Evolutionary conservation across 1,140 invertebrate genomes (phyloP), one percentile per base, ranked within the genome.

Genomic region (Saccostrea cuccullata): DNA sequence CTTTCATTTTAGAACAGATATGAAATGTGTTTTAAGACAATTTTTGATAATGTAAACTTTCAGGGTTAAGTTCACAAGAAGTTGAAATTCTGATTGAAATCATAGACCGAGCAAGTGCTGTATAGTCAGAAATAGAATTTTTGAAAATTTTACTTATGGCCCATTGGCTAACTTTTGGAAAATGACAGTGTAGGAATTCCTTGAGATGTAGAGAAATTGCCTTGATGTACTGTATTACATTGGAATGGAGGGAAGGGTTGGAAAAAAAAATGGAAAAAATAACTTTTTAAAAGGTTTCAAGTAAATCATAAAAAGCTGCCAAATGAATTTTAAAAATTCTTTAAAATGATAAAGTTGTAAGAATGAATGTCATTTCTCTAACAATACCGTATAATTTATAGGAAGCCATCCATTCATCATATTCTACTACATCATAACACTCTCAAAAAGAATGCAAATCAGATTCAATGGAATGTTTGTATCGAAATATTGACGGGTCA

Each of bases 1-100:
- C 70, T 77, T 77, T 77, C 70, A 77, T 30, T 30, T 77, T 77
- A 77, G 70, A 77, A 77, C 70, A 77, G 70, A 77, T 77, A 77
- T 77, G 70, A 77, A 77, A 77, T 77, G 70, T 15, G 26, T 36
- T 36, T 77, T 26, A 77, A 77, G 26, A 40, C 23, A 30, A 30
- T 77, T 77, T 77, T 77, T 77, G 70, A 77, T 77, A 77, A 77
- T 36, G 70, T 77, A 77, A 77, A 40, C 70, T 77, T 77, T 13
- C 11, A 9, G 8, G 12, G 70, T 36, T 30, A 77, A 15, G 26
- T 77, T 77, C 26, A 30, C 70, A 77, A 77, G 26, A 73, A 73
- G 6, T 73, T 73, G 23, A 73, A 30, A 26, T 67, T 67, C 60
- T 60, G 58, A 64, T 64, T 20, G 58, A 64, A 6, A 64, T 64